Evolutionary conservation across 2,113 vertebrate genomes (phyloP).

Genomic region (Cervus canadensis): DNA sequence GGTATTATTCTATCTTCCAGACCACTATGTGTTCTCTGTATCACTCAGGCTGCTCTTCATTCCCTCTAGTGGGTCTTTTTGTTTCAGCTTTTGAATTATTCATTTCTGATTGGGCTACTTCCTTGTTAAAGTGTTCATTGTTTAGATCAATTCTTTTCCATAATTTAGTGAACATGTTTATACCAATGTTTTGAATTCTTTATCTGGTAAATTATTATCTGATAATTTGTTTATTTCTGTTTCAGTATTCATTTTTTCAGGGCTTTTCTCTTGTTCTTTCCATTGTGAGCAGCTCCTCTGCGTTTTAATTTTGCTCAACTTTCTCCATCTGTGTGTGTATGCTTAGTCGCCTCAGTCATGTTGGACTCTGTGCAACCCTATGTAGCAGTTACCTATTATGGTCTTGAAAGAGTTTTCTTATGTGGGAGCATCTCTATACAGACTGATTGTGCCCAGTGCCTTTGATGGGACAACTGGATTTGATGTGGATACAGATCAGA

Average conservation of each 20-base stretch:
- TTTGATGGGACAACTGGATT: neutral
- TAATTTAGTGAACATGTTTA: neutral
- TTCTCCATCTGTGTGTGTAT: neutral
- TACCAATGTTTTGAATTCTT: neutral
- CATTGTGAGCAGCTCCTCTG: neutral
- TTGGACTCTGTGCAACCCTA: neutral
- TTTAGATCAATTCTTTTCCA: neutral
- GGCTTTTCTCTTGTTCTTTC: neutral
- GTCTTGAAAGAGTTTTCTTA: neutral
- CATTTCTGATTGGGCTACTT: neutral
- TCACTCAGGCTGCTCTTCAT: neutral
- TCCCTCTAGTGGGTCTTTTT: neutral
- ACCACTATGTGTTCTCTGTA: neutral
- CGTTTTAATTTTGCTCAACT: neutral
- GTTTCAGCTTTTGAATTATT: neutral
- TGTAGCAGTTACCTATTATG: neutral
- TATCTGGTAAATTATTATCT: neutral
- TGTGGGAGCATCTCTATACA: neutral
- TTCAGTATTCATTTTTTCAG: neutral
- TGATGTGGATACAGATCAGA: neutral
- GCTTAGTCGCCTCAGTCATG: neutral
- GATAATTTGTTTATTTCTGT: neutral
- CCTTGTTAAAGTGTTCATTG: neutral
- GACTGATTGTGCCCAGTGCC: neutral
- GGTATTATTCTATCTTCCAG: neutral